phyloP scores from a whole-genome alignment of 2,797 vertebrate species.

The Simalia tracyae region DNA sequence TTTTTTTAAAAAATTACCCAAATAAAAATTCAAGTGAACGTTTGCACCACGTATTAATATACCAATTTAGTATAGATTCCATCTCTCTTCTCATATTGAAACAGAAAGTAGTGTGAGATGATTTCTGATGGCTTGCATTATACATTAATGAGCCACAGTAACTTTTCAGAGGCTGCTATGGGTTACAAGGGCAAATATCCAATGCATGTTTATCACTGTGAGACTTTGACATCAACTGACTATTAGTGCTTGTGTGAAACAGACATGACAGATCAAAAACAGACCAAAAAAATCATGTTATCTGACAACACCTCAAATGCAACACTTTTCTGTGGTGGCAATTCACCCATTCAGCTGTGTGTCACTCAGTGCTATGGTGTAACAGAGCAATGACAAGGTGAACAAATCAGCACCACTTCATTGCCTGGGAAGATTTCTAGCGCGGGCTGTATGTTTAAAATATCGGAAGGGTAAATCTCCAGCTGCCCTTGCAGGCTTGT shows the following conservation, averaged over 20 bases:
- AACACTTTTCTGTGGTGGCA: neutral
- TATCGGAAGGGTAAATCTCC: neutral
- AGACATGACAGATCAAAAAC: neutral
- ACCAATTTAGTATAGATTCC: neutral
- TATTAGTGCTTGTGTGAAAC: conserved; percentile 7
- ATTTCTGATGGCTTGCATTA: neutral
- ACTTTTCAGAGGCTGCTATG: neutral
- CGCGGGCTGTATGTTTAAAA: neutral
- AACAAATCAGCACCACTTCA: neutral
- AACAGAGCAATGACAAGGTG: neutral
- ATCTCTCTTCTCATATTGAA: neutral
- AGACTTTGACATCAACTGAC: neutral
- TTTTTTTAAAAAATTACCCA: neutral
- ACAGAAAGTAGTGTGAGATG: neutral
- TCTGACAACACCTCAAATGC: neutral
- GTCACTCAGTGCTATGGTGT: neutral
- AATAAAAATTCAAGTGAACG: neutral
- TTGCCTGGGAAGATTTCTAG: neutral
- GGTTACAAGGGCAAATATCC: neutral
- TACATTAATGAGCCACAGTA: neutral
- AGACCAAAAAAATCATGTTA: neutral
- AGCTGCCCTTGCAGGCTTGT: neutral
- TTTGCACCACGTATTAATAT: neutral
- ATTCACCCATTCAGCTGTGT: neutral
- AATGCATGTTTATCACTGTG: neutral